phyloP scores from a whole-genome alignment of 2,888 invertebrate genomes.

The Orthosia gothica region DNA sequence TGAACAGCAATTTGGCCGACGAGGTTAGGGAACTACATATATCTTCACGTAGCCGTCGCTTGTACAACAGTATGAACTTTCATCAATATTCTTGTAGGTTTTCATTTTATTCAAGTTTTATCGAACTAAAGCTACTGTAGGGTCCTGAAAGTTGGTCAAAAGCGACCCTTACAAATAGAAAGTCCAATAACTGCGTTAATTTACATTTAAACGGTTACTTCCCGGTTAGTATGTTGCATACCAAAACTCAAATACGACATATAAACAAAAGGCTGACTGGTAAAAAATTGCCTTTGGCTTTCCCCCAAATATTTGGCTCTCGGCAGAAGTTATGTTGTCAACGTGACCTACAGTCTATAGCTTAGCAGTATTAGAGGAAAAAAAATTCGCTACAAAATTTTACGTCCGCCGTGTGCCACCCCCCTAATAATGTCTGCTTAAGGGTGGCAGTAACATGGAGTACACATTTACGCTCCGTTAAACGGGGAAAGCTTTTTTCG shows the following conservation, averaged over 20 bases:
- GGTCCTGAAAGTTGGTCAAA: neutral
- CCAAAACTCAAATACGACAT: slow-evolving; percentile 49
- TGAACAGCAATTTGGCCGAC: slow-evolving; percentile 58
- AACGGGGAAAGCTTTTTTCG: slow-evolving; percentile 91
- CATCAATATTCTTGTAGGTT: slow-evolving; percentile 27
- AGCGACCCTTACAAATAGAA: slow-evolving; percentile 1
- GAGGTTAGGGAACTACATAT: slow-evolving; percentile 46
- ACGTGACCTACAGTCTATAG: slow-evolving; percentile 86
- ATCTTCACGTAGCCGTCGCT: slow-evolving; percentile 4
- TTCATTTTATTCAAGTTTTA: slow-evolving; percentile 15
- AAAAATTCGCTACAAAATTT: slow-evolving; percentile 90
- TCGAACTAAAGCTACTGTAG: neutral
- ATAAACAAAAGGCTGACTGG: slow-evolving; percentile 53
- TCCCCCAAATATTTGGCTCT: slow-evolving; percentile 75
- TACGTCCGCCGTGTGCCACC: slow-evolving; percentile 87
- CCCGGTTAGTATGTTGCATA: slow-evolving; percentile 44
- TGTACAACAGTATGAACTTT: slow-evolving; percentile 14
- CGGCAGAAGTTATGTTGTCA: slow-evolving; percentile 81
- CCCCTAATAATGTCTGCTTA: slow-evolving; percentile 91
- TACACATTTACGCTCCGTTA: slow-evolving; percentile 91
- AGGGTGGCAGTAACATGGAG: slow-evolving; percentile 90
- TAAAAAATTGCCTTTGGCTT: slow-evolving; percentile 65
- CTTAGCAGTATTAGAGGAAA: slow-evolving; percentile 85
- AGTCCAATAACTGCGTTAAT: slow-evolving; percentile 35
- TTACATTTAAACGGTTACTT: slow-evolving; percentile 48